phyloP scores from a whole-genome alignment of 1,140 invertebrate genomes.

The Magallana gigas region DNA sequence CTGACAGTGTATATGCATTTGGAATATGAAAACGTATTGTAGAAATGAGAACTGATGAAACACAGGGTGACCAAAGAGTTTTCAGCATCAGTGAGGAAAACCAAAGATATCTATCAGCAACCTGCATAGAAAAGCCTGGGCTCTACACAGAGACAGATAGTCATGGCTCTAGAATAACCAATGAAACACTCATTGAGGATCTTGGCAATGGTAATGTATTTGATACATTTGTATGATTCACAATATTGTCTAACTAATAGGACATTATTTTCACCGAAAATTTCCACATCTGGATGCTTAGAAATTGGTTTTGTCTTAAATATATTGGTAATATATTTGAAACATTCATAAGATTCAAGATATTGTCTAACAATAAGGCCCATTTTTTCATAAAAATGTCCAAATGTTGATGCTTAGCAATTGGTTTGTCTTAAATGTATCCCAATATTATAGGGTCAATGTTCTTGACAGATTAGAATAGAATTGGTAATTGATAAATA shows the following conservation, averaged over 20 bases:
- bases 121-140: background rate
- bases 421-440: background rate
- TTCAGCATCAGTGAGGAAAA: background rate
- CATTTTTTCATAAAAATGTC: background rate
- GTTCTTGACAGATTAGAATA: slow-evolving; percentile 1
- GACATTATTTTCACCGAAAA: background rate
- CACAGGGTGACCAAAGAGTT: background rate
- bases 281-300: background rate
- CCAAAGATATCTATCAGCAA: background rate
- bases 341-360: background rate
- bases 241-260: background rate
- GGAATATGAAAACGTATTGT: background rate
- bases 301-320: too few relatives aligned
- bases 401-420: background rate
- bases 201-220: background rate
- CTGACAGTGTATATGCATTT: background rate
- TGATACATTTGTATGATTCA: background rate
- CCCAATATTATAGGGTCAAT: background rate
- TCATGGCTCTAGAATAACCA: background rate
- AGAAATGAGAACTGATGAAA: background rate
- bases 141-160: background rate
- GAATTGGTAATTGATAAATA: background rate
- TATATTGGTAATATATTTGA: background rate
- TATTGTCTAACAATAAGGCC: background rate
- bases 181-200: background rate